Conservation (phyloP, 2,113 vertebrate genomes). For the Carollia perspicillata region DNA sequence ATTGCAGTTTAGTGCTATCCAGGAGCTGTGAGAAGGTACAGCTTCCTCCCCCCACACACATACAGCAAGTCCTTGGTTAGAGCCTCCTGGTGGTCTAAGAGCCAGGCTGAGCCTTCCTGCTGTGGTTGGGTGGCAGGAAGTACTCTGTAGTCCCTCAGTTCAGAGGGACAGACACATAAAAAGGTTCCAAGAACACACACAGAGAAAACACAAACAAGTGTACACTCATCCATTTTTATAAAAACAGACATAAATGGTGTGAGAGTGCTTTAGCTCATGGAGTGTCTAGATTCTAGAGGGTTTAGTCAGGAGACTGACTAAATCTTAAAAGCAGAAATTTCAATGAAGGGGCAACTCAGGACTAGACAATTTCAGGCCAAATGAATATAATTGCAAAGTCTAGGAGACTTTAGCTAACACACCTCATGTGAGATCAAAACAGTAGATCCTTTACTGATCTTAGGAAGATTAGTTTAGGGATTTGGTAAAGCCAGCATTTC, state of each 20-base stretch:
- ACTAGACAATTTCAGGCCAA: background rate
- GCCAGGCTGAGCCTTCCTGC: background rate
- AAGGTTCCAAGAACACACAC: background rate
- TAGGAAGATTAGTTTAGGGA: background rate
- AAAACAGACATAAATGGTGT: background rate
- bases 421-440: background rate
- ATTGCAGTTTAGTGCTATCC: background rate
- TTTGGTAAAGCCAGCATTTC: background rate
- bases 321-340: background rate
- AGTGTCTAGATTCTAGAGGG: background rate
- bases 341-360: background rate
- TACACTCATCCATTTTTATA: conserved; percentile 37
- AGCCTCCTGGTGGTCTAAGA: background rate
- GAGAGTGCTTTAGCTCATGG: background rate
- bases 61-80: background rate
- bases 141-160: background rate
- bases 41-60: background rate
- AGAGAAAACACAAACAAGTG: conserved; percentile 46
- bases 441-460: background rate
- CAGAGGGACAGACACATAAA: background rate
- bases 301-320: conserved; percentile 29
- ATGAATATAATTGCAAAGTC: background rate
- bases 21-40: background rate
- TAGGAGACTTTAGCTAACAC: background rate
- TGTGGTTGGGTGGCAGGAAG: conserved; percentile 6